phyloP scores from a whole-genome alignment of 2,113 vertebrate genomes.

The Meriones unguiculatus region DNA sequence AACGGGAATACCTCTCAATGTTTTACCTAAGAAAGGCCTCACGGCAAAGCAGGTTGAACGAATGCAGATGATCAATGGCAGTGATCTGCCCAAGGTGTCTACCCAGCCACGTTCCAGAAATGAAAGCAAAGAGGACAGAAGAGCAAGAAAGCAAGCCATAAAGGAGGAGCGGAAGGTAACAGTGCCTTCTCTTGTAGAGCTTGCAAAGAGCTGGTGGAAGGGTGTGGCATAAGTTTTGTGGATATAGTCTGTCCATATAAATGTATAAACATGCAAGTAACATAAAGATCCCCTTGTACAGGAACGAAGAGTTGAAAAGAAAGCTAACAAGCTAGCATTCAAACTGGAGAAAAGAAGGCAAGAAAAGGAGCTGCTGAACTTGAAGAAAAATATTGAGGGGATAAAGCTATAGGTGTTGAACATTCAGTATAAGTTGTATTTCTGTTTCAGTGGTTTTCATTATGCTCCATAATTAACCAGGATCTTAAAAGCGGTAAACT shows the following conservation, averaged over 20 bases:
- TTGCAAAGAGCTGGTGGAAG: not conserved
- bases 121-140: constrained; percentile 92
- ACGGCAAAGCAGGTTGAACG: constrained; percentile 93
- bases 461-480: not conserved
- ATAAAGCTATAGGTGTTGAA: constrained; percentile 90
- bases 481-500: constrained; percentile 15
- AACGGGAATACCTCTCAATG: constrained; percentile 94
- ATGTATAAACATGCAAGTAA: constrained; percentile 48
- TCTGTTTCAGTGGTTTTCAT: rapidly evolving
- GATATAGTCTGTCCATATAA: not conserved
- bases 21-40: constrained; percentile 90
- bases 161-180: constrained; percentile 95
- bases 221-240: not conserved
- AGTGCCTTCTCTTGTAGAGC: not conserved
- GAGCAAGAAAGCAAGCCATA: constrained; percentile 92
- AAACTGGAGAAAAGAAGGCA: constrained; percentile 94
- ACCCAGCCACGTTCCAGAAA: constrained; percentile 89
- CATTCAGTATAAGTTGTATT: not conserved
- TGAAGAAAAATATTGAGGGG: constrained; percentile 93
- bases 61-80: constrained; percentile 93
- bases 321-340: constrained; percentile 94
- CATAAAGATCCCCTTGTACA: constrained; percentile 66
- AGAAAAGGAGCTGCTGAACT: constrained; percentile 93
- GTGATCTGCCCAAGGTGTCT: constrained; percentile 91
- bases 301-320: constrained; percentile 96